Conservation (phyloP, 2,113 vertebrate genomes). For the Rhizomys pruinosus region DNA sequence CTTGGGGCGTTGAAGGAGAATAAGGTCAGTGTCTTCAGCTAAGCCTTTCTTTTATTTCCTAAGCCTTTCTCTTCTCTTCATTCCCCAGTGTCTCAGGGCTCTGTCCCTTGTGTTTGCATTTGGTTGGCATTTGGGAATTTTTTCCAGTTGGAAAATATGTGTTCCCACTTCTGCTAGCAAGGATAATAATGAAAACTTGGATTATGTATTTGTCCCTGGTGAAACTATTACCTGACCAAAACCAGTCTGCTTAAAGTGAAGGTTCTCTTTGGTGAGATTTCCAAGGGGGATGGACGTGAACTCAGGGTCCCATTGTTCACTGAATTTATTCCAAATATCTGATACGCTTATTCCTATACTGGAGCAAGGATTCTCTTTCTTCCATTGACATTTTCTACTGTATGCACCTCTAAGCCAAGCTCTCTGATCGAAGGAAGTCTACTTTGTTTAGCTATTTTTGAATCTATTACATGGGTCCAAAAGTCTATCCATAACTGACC, state of each 20-base stretch:
- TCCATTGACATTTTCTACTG: not conserved
- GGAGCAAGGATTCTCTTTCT: not conserved
- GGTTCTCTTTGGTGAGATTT: not conserved
- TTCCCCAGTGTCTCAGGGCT: not conserved
- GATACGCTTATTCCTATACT: not conserved
- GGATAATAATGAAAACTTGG: conserved; percentile 36
- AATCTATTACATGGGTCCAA: not conserved
- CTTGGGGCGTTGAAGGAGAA: not conserved
- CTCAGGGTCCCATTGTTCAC: not conserved
- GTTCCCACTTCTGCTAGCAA: not conserved
- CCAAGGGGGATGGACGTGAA: not conserved
- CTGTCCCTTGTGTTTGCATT: conserved; percentile 35
- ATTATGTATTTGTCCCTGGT: conserved; percentile 33
- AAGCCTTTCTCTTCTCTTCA: not conserved
- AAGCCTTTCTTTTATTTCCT: not conserved
- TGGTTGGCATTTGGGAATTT: conserved; percentile 32
- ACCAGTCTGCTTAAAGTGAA: not conserved
- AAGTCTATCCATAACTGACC: not conserved
- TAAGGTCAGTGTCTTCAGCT: not conserved
- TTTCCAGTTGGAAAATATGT: not conserved
- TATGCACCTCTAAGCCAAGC: not conserved
- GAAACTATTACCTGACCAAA: not conserved
- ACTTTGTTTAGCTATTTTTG: not conserved
- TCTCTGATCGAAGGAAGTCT: not conserved
- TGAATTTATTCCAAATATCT: conserved; percentile 20